A percentile compares a stretch with the other conserved stretches of the same genome.
Evolutionary conservation across 2,113 vertebrate species (phyloP).

Genomic region (Coptodon bakossiorum): DNA sequence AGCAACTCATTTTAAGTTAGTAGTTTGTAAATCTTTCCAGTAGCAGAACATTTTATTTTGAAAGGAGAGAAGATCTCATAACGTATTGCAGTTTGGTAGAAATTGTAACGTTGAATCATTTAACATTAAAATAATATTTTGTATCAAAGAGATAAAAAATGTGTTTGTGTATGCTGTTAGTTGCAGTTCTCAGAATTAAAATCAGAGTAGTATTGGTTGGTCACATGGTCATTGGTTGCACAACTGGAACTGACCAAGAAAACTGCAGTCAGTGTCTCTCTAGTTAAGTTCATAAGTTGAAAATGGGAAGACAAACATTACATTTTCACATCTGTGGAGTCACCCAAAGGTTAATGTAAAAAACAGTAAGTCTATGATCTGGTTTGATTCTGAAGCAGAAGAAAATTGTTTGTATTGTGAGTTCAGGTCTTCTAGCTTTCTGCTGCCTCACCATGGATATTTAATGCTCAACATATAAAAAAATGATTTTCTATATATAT

Average conservation of each 20-base stretch:
- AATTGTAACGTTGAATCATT: neutral
- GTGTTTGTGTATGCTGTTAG: neutral
- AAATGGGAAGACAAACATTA: neutral
- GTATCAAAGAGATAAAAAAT: neutral
- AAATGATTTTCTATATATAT: neutral
- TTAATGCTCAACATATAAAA: neutral
- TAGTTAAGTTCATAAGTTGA: neutral
- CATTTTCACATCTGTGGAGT: neutral
- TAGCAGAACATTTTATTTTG: neutral
- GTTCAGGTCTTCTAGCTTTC: neutral
- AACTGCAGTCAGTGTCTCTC: neutral
- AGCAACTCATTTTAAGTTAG: neutral
- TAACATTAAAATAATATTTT: neutral
- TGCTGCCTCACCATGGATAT: neutral
- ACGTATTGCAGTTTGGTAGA: neutral
- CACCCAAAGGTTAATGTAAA: fast-evolving
- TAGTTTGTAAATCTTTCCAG: neutral
- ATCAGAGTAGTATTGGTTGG: neutral
- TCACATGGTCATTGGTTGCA: neutral
- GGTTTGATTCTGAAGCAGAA: neutral
- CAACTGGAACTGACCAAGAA: neutral
- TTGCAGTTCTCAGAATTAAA: neutral
- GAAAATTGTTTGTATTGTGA: neutral
- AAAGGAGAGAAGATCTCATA: neutral
- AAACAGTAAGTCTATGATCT: neutral